Conservation (phyloP, 2,113 vertebrate genomes). For the Cyphomyrus discorhynchus region DNA sequence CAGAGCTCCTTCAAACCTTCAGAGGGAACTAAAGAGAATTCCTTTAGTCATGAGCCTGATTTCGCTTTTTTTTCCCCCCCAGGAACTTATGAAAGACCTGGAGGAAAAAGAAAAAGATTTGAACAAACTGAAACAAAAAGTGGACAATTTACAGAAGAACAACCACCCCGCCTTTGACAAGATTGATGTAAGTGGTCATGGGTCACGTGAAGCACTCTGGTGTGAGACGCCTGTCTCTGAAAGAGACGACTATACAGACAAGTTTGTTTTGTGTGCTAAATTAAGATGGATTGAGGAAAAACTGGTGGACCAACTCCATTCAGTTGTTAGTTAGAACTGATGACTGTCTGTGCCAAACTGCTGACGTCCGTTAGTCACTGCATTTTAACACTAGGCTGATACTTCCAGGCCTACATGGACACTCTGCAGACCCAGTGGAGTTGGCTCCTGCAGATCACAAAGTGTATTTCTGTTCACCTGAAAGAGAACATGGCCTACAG, state of each 20-base stretch:
- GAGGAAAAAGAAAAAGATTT: conserved; percentile 92
- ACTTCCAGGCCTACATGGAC: conserved; percentile 84
- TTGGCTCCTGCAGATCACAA: conserved; percentile 97
- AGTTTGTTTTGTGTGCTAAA: neutral
- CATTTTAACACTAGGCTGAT: neutral
- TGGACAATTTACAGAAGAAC: conserved; percentile 76
- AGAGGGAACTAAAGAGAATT: neutral
- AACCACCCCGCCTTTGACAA: conserved; percentile 90
- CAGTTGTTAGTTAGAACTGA: neutral
- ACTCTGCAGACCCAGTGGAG: conserved; percentile 98
- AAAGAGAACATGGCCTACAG: conserved; percentile 95
- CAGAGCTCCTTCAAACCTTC: neutral
- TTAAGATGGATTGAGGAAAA: neutral
- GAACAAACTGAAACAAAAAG: conserved; percentile 86
- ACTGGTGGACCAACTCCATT: neutral
- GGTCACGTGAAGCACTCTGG: neutral
- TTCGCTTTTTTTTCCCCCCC: neutral
- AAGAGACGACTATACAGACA: neutral
- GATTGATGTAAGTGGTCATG: conserved; percentile 68
- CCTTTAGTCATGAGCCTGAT: neutral
- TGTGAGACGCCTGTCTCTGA: neutral
- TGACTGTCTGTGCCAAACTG: neutral
- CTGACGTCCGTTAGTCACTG: neutral
- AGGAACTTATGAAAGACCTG: conserved; percentile 89
- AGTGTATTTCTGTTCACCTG: conserved; percentile 87